Percentiles rank a stretch among this genome's conserved stretches.
phyloP scores from a whole-genome alignment of 2,888 invertebrate genomes.

The Crepidodera aurea region DNA sequence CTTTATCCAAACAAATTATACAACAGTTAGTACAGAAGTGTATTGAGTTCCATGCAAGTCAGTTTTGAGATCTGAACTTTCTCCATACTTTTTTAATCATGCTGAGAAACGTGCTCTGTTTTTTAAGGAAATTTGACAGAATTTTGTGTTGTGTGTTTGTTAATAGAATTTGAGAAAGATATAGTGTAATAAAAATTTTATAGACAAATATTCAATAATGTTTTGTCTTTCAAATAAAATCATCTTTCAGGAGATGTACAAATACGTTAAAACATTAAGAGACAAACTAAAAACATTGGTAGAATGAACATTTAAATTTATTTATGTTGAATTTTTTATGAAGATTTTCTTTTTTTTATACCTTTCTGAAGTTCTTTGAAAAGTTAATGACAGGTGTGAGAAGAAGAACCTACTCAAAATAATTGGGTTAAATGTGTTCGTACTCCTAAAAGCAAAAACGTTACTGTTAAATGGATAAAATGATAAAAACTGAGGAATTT shows the following conservation, averaged over 20 bases:
- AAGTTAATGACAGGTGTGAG: not conserved
- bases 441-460: not conserved
- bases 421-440: not conserved
- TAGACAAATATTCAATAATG: too few species aligned
- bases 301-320: too few species aligned
- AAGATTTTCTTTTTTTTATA: too few species aligned
- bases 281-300: too few species aligned
- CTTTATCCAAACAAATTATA: not conserved
- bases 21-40: constrained; percentile 13
- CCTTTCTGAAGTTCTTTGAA: not conserved
- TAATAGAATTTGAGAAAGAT: not conserved
- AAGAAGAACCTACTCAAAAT: not conserved
- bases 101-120: constrained; percentile 30
- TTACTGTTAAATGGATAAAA: not conserved
- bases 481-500: not conserved
- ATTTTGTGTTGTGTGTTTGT: not conserved
- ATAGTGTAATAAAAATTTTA: too few species aligned
- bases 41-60: constrained; percentile 26
- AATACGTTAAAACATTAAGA: too few species aligned
- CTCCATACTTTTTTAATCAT: constrained; percentile 15
- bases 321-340: too few species aligned
- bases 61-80: constrained; percentile 9
- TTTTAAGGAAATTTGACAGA: not conserved
- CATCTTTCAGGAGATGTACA: too few species aligned
- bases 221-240: too few species aligned